These are phyloP conservation scores for Nycticorax nycticorax DNA, from an alignment of 2,113 vertebrate genomes.

Conservation along the genomic window DNA sequence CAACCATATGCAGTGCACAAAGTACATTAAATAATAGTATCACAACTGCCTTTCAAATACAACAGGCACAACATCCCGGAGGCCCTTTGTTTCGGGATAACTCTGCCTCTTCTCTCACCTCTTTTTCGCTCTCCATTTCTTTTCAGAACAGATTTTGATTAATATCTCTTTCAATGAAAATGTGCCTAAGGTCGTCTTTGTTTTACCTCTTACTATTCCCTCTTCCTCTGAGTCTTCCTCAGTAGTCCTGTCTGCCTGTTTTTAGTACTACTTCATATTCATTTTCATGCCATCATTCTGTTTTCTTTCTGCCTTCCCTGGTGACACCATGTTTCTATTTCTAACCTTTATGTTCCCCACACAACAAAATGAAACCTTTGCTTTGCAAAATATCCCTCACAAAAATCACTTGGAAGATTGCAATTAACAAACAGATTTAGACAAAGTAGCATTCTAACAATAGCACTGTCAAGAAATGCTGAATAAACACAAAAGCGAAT, in stretches of 20 bases:
- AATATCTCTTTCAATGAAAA: not conserved
- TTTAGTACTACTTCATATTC: not conserved
- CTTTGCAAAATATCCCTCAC: not conserved
- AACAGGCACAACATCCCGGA: not conserved
- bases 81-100: not conserved
- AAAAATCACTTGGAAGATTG: not conserved
- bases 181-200: not conserved
- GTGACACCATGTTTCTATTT: not conserved
- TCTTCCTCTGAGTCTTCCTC: not conserved
- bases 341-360: not conserved
- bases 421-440: not conserved
- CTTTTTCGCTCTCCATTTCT: not conserved
- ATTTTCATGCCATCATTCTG: not conserved
- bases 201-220: not conserved
- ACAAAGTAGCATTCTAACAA: not conserved
- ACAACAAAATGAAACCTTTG: not conserved
- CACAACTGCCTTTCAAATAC: not conserved
- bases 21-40: not conserved
- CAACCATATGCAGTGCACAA: not conserved
- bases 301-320: not conserved
- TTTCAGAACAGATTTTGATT: not conserved
- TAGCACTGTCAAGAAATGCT: not conserved
- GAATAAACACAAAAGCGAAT: not conserved
- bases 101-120: not conserved
- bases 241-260: not conserved